Base-by-base conservation (phyloP, 2,888 invertebrate species). In the Orgyia antiqua region DNA sequence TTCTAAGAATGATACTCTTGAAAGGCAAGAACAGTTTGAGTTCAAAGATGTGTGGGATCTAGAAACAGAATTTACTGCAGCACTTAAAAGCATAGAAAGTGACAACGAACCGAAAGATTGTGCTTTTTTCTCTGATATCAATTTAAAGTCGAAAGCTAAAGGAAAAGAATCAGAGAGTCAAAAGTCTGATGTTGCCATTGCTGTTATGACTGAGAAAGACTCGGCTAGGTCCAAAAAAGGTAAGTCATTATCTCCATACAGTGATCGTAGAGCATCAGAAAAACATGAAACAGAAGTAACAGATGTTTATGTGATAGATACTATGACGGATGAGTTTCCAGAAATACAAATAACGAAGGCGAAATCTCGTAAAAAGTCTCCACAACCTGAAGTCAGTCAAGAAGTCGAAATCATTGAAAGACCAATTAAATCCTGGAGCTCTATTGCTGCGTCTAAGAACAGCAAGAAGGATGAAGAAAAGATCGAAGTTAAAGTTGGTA, bases 351-450 rank as follows among this genome's bases (percentile, higher is more conserved):
- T 86, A 35, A 84, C 84, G 13, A 68, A 67, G 51, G 69, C 67
- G 9, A 84, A 80, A 51, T 33, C 61, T 4, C 70, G 70, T 1
- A 83, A 76, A 41, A 76, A 68, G 41, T 77, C 82, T 2, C 74
- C 79, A 5, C 75, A 74, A 25, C 59, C 68, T 2, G 34, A 68
- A 7, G 62, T 60, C 28, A 30, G 8, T 27, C 50, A 51, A 38
- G 70, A 70, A 27, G 33, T 51, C 2, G 44, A 49, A 35, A 35
- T 56, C 9, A 36, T 51, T 15, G 73, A 72, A 12, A 70, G 69
- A 42, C 74, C 69, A 2, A 66, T 72, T 13, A 84, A 83, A 60
- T 87, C 88, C 8, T 89, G 89, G 89, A 89, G 88, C 53, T 83
- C 82, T 25, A 79, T 89, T 43, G 87, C 87, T 21, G 83, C 87